These are phyloP conservation scores for Melanotaenia parkinsoni DNA, from an alignment of 2,797 vertebrate genomes.

Conservation along the genomic window DNA sequence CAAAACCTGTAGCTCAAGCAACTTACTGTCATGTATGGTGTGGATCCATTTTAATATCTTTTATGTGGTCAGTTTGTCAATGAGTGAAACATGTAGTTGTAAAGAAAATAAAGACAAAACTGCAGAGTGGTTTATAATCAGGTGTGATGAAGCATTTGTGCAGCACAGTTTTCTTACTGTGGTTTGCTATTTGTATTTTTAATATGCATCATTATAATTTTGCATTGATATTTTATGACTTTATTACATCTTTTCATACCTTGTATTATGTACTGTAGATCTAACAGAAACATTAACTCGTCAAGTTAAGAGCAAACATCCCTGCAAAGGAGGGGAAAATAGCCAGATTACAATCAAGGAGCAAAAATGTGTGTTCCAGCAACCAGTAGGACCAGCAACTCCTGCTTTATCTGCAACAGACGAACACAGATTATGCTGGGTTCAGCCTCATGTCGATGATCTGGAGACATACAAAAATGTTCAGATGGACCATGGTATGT, in stretches of 20 bases:
- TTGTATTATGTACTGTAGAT: neutral
- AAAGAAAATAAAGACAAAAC: neutral
- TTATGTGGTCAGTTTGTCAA: neutral
- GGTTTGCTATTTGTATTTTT: neutral
- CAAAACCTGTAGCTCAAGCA: neutral
- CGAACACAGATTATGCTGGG: neutral
- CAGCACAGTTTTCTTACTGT: neutral
- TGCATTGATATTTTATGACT: neutral
- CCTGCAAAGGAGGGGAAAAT: no score
- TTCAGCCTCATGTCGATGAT: neutral
- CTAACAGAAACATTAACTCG: no score
- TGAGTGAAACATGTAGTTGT: neutral
- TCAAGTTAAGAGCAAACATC: no score
- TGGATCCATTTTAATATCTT: neutral
- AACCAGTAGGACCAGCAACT: neutral
- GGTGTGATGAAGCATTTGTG: neutral
- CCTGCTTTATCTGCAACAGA: neutral
- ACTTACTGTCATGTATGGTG: no score
- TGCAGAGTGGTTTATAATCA: neutral
- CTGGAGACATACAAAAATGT: neutral
- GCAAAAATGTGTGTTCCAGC: no score
- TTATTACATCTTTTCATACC: neutral
- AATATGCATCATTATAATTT: neutral
- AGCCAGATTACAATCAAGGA: no score
- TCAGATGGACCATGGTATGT: neutral